Base-by-base conservation (phyloP, 2,888 invertebrate genomes). In the Mythimna lalbum region DNA sequence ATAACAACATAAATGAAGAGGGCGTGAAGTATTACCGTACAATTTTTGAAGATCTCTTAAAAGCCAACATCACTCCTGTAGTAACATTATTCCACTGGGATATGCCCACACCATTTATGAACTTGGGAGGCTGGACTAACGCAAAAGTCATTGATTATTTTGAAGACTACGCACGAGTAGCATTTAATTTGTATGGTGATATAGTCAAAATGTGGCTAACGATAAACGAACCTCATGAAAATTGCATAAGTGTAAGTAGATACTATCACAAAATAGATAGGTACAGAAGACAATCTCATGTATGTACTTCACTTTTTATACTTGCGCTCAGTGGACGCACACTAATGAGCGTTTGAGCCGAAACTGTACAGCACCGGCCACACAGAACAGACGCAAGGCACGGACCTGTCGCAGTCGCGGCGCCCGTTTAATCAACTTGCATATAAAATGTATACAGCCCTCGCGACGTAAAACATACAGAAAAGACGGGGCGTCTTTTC, bases 1-100 rank as follows among this genome's bases (percentile, higher is more conserved):
- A 96, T 80, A 96, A 97, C 86, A 89, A 96, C 55, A 94, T 98
- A 60, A 98, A 97, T 90, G 93, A 96, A 71, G 96, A 96, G 10
- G 98, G 98, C n/a, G 95, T 98, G 1, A 93, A 96, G 61, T 98
- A 98, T 92, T 98, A 98, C 91, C 97, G 97, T 71, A 96, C 96
- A 70, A 88, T 98, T 55, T 97, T 98, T 63, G 95, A 98, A 88
- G 97, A 97, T 81, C 95, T 98, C 31, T 81, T 97, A 36, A 96
- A 93, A 71, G 96, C 96, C 63, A 97, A 96, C 63, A 97, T 98
- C 70, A 96, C 97, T 56, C 98, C 98, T 0, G 94, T 97, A 88
- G 96, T 97, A 0, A 97, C 97, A 1, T 93, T 98, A 17, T 97
- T 96, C 87, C 97, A 97, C 81, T 96, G 96, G 96, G 97, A 97